Evolutionary conservation across 1,140 invertebrate species (phyloP), one percentile per base, ranked within the genome.

Genomic region (Cydia fagiglandana): DNA sequence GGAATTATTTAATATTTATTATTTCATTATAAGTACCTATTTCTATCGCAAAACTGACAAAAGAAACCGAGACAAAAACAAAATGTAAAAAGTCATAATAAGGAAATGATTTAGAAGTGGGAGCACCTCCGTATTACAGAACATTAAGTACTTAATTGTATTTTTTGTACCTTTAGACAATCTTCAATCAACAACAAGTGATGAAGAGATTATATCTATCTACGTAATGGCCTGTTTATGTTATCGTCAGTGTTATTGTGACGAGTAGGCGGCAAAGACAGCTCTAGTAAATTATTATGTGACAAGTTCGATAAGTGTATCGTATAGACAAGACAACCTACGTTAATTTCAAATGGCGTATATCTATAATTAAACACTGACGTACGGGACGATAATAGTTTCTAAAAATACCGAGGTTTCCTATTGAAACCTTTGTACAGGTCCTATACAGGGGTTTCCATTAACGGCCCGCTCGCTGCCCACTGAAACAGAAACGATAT

Each of bases 371-470:
- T 24, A 61, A 61, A 24, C 56, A 61, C 17, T 61, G 20, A 61
- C 56, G 56, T 61, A 61, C 7, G 56, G 56, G 61, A 30, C 28
- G 4, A 64, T 64, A 64, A 64, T 64, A 64, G 28, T 3, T 64
- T 64, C 64, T 68, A 68, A 38, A 68, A 68, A 68, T 68, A 68
- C 12, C 3, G 4, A 30, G 24, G 12, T 15, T 68, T 38, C 6
- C 30, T 38, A 68, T 68, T 68, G 64, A 68, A 68, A 64, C 64
- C 64, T 64, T 64, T 64, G 64, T 64, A 30, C 28, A 24, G 64
- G 12, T 9, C 20, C 64, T 30, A 64, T 64, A 30, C 64, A 68
- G 24, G 64, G 28, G 24, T 68, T 68, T 68, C 64, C 28, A 64
- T 64, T 53, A 56, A 12, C 30, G 30, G 28, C n/a, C 64, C 28